These are phyloP conservation scores for Ptychobarbus kaznakovi DNA, from an alignment of 2,797 vertebrate genomes.

Conservation along the genomic window DNA sequence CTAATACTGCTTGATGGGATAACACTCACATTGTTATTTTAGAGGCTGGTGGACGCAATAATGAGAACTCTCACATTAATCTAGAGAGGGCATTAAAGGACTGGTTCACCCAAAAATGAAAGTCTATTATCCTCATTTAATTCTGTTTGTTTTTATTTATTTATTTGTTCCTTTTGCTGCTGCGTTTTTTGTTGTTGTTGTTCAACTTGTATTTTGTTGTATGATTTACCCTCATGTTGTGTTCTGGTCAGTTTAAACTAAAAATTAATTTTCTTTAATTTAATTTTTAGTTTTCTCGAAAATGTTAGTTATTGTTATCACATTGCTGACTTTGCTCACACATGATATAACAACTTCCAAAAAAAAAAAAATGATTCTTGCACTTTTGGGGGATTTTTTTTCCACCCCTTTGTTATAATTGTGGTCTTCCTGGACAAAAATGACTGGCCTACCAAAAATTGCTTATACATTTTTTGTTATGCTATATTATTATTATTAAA, in stretches of 20 bases:
- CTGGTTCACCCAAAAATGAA: neutral
- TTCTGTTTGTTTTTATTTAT: neutral
- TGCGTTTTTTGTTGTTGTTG: too few relatives aligned
- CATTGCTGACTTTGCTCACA: neutral
- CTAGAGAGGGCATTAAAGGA: neutral
- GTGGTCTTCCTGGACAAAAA: neutral
- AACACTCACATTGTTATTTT: conserved; percentile 7
- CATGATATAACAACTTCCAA: neutral
- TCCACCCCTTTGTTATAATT: neutral
- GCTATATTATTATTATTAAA: neutral
- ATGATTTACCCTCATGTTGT: neutral
- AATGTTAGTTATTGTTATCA: too few relatives aligned
- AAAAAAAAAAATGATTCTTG: too few relatives aligned
- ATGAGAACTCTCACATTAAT: neutral
- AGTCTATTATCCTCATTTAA: neutral
- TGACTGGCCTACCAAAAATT: neutral
- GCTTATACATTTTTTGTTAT: neutral
- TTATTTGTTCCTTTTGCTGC: too few relatives aligned
- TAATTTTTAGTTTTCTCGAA: too few relatives aligned
- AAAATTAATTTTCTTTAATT: too few relatives aligned
- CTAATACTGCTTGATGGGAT: conserved; percentile 20
- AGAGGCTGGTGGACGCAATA: conserved; percentile 4
- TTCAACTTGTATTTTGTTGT: neutral
- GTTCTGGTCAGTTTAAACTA: too few relatives aligned
- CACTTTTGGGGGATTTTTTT: too few relatives aligned